Conservation (phyloP, 1,140 invertebrate genomes). For the Diorhabda sublineata region DNA sequence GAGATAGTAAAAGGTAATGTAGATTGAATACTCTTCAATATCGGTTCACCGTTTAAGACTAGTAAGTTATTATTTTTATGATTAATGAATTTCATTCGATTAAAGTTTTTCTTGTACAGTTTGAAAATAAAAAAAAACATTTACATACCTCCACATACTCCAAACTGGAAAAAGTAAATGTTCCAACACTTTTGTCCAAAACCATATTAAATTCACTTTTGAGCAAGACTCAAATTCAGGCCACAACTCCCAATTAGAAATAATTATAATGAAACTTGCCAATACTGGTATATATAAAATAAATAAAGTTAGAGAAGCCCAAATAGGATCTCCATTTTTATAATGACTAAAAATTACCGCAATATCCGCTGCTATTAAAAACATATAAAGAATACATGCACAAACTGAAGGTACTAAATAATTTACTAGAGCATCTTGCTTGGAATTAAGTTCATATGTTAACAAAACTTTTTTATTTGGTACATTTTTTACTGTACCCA, state of each 20-base stretch:
- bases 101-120: no score
- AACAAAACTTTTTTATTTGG: conserved; percentile 30
- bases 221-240: conserved; percentile 37
- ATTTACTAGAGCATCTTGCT: conserved; percentile 49
- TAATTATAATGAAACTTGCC: conserved; percentile 50
- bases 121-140: no score
- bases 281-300: conserved; percentile 52
- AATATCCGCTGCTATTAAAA: conserved; percentile 50
- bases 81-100: no score
- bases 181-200: conserved; percentile 53
- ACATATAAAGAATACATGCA: conserved; percentile 47
- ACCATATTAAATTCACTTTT: conserved; percentile 50
- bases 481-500: neutral
- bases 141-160: conserved; percentile 60
- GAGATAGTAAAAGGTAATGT: no score
- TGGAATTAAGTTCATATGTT: conserved; percentile 43
- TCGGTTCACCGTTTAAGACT: no score
- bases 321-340: conserved; percentile 48
- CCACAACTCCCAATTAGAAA: conserved; percentile 54
- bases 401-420: conserved; percentile 50
- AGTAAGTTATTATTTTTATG: no score
- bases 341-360: conserved; percentile 51
- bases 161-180: conserved; percentile 62
- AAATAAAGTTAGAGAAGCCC: conserved; percentile 48
- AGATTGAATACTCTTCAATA: no score